phyloP scores from a whole-genome alignment of 2,113 vertebrate species.

The Nestor notabilis region DNA sequence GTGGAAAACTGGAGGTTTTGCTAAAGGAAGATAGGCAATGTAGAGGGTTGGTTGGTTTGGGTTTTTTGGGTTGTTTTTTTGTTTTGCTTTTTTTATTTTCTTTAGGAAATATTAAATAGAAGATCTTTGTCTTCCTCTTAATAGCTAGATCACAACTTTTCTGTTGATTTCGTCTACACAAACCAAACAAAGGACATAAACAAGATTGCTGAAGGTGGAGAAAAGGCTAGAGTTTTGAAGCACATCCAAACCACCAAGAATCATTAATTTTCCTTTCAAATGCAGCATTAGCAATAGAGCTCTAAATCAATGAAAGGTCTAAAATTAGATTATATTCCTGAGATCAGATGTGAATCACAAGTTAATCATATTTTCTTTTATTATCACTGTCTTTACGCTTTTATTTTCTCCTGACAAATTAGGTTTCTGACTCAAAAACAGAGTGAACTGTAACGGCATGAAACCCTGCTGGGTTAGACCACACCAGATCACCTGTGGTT shows the following conservation, averaged over 20 bases:
- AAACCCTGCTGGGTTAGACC: not conserved
- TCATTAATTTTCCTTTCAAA: conserved; percentile 56
- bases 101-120: not conserved
- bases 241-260: conserved; percentile 43
- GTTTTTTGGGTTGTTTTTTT: not conserved
- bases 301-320: conserved; percentile 62
- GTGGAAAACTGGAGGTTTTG: not conserved
- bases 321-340: conserved; percentile 65
- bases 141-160: not conserved
- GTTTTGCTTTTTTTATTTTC: not conserved
- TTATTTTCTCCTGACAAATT: conserved; percentile 58
- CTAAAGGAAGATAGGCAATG: not conserved
- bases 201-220: not conserved
- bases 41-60: not conserved
- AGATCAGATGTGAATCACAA: conserved; percentile 69
- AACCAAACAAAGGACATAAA: conserved; percentile 3
- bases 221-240: not conserved
- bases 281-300: conserved; percentile 50
- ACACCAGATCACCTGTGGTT: not conserved
- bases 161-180: conserved; percentile 1
- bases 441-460: conserved; percentile 46
- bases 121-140: conserved; percentile 10
- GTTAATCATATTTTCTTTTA: conserved; percentile 63
- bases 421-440: conserved; percentile 21
- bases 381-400: conserved; percentile 60